Conservation (phyloP, 2,113 vertebrate species). For the Seriola quinqueradiata region DNA sequence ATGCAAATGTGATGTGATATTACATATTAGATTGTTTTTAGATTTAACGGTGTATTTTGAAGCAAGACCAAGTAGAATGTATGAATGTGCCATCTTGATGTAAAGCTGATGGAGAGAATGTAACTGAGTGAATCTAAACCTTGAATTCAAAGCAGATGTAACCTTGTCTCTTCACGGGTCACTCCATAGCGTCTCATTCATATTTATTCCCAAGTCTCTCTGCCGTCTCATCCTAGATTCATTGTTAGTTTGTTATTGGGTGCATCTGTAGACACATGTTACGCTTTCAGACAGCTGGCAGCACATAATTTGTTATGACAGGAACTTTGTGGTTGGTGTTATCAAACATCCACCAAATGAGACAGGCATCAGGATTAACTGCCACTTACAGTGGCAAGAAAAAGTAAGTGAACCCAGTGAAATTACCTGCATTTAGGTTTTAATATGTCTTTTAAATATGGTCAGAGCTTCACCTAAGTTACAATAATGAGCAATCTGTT, state of each 20-base stretch:
- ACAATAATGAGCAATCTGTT: background rate
- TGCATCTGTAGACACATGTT: constrained; percentile 15
- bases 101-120: background rate
- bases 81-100: background rate
- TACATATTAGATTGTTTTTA: background rate
- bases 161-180: background rate
- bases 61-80: background rate
- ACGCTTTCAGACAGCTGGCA: constrained; percentile 13
- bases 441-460: background rate
- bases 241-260: constrained; percentile 14
- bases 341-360: constrained; percentile 14
- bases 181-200: constrained; percentile 8
- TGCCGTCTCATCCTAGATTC: constrained; percentile 7
- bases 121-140: background rate
- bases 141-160: background rate
- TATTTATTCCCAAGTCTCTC: background rate
- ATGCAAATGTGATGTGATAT: background rate
- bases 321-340: constrained; percentile 33
- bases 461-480: background rate
- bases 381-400: background rate
- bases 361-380: background rate
- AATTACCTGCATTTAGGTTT: background rate
- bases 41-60: background rate
- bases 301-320: constrained; percentile 27
- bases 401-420: background rate